Evolutionary conservation across 2,113 vertebrate genomes (phyloP).

Genomic region (Erythrolamprus reginae): DNA sequence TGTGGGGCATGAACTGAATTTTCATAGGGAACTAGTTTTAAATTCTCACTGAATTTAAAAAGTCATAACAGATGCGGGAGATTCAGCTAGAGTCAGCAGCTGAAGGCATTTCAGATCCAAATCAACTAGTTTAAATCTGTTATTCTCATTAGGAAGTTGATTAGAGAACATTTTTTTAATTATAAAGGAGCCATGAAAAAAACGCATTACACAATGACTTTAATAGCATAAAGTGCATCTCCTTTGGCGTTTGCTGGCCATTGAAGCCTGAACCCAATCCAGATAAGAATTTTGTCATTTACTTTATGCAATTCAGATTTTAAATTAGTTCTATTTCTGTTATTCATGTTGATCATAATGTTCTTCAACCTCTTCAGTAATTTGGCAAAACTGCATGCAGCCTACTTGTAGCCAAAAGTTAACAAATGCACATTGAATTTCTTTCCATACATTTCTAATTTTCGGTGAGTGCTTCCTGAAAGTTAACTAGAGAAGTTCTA

Average conservation of each 20-base stretch:
- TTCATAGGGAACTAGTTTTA: neutral
- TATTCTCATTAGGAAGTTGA: neutral
- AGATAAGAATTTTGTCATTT: neutral
- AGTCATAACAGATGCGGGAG: neutral
- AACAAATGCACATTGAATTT: neutral
- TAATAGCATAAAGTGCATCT: neutral
- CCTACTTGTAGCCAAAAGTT: neutral
- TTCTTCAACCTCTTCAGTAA: neutral
- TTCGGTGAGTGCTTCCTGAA: neutral
- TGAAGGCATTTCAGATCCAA: neutral
- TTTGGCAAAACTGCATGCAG: neutral
- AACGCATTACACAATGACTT: neutral
- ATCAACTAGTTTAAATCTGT: neutral
- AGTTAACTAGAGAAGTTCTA: neutral
- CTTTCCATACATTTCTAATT: neutral
- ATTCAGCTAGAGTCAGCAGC: neutral
- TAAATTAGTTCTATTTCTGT: neutral
- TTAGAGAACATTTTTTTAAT: neutral
- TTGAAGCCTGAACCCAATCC: neutral
- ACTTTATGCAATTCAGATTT: neutral
- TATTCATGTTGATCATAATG: neutral
- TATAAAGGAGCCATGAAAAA: neutral
- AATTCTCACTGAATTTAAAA: neutral
- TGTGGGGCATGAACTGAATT: neutral
- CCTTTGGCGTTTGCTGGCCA: neutral